Evolutionary conservation across 2,113 vertebrate genomes (phyloP), one percentile per base, ranked within the genome.

Genomic region (Sardina pilchardus): DNA sequence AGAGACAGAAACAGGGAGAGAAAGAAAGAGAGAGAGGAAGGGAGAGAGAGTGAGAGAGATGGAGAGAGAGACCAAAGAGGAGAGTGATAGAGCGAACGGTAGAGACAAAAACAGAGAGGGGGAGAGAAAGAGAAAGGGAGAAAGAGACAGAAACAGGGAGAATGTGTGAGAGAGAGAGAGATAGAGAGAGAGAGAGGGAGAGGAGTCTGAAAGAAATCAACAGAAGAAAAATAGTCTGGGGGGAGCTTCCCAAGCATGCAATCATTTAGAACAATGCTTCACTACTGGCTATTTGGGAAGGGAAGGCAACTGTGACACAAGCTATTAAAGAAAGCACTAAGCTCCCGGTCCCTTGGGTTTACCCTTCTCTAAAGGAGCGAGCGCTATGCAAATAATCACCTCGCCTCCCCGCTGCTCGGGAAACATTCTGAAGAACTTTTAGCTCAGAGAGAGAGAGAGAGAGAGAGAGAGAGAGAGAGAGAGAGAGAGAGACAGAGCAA

Each of bases 251-350:
- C 14, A 36, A 16, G 71, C 71, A 78, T 78, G 71, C 71, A 78
- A 78, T 78, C 71, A 34, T 78, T 78, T 71, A 34, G 71, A 34
- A 36, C 71, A 34, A 78, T 36, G 30, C 10, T 16, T 78, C 34
- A 78, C 34, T 78, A 78, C 26, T 78, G 71, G 71, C 30, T 78
- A 78, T 78, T 78, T 78, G 26, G 71, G 71, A 16, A 34, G 26
- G 71, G 71, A 34, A 78, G 71, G 71, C 71, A 78, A 34, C 19
- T 78, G 71, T 78, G 71, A 78, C 26, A 78, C 71, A 78, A 34
- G 71, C 71, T 78, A 78, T 78, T 34, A 34, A 78, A 34, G 9
- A 78, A 78, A 78, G 71, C 71, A 78, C 71, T 78, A 78, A 78
- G 71, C 26, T 71, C 26, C 26, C 36, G 10, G 71, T 78, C 71